Base-by-base conservation (phyloP, 2,113 vertebrate species). In the Scolopax mira region DNA sequence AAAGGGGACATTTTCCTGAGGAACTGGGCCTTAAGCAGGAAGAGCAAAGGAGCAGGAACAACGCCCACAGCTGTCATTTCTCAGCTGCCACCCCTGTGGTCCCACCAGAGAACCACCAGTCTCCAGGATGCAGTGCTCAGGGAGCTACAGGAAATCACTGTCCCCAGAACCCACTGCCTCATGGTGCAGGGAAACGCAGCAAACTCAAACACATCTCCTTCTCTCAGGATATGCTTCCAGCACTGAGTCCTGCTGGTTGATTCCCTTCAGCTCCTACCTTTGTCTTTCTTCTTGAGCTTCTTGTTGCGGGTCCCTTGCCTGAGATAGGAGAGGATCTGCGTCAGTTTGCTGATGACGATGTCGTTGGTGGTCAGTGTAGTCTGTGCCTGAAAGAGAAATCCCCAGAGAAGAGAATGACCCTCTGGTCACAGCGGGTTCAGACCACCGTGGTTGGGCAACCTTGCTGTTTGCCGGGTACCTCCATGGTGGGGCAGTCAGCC, bases 401-500 rank as follows among this genome's bases (percentile, higher is more conserved):
- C 52, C 54, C 4, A 3, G 46, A 62, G 95, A 55, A 81, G 51
- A 4, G 5, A 46, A 17, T 17, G 0, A 2, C 18, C 46, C 46
- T 62, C 22, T 37, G 4, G 7, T 1, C 33, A 73, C 28, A 25
- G 22, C 71, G n/a, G n/a, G 1, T 23, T 61, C 25, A 64, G 42
- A 71, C 21, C 80, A 44, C 18, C 0, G 10, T 3, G 3, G 49
- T 3, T 6, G 18, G 33, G 71, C 18, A 25, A 64, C 7, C 71
- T 8, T 27, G 25, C 71, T 4, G 5, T 4, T 4, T 8, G 55
- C 42, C n/a, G 52, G 52, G 88, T 96, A 99, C 99, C 99, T 99
- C 99, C 99, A 99, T 99, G 74, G 99, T 99, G 79, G 99, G 99
- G 66, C 99, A 99, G 98, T 99, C 99, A 2, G 99, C 99, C 89